phyloP scores from a whole-genome alignment of 2,797 vertebrate species.

The Chaenodraco wilsoni region DNA sequence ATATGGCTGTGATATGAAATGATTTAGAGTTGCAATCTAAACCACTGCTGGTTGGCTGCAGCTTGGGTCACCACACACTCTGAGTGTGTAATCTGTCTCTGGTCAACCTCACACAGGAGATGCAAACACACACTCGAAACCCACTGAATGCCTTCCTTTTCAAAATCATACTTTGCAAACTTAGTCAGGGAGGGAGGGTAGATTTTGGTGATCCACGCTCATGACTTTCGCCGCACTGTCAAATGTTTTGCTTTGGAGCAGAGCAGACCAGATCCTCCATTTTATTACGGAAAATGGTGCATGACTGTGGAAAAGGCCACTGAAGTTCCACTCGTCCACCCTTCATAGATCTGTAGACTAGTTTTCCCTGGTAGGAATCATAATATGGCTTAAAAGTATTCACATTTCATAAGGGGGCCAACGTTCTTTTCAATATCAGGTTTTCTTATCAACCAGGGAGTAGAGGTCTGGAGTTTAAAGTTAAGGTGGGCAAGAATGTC shows the following conservation, averaged over 20 bases:
- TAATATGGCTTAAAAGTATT: slow-evolving; percentile 61
- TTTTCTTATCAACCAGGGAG: slow-evolving; percentile 15
- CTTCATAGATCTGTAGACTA: slow-evolving; percentile 63
- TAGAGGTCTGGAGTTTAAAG: neutral
- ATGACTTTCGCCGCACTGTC: slow-evolving; percentile 29
- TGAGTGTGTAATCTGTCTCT: slow-evolving; percentile 75
- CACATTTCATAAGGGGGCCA: slow-evolving; percentile 38
- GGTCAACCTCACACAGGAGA: slow-evolving; percentile 79
- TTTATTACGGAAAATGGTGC: slow-evolving; percentile 35
- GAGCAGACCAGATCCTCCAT: slow-evolving; percentile 13
- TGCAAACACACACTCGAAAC: slow-evolving; percentile 77
- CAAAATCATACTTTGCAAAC: slow-evolving; percentile 42
- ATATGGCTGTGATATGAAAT: slow-evolving; percentile 73
- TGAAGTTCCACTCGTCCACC: slow-evolving; percentile 67
- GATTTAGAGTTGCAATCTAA: slow-evolving; percentile 75
- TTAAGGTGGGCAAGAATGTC: neutral
- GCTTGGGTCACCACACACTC: slow-evolving; percentile 69
- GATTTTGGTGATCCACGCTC: slow-evolving; percentile 38
- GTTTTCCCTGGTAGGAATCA: slow-evolving; percentile 52
- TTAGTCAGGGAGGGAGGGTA: slow-evolving; percentile 28
- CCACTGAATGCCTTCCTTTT: slow-evolving; percentile 68
- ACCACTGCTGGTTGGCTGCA: slow-evolving; percentile 75
- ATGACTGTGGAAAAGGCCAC: slow-evolving; percentile 57
- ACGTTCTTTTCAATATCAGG: slow-evolving; percentile 50
- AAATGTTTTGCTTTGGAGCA: slow-evolving; percentile 30